Evolutionary conservation across 2,797 vertebrate species (phyloP), one percentile per base, ranked within the genome.

Genomic region (Natrix natrix): DNA sequence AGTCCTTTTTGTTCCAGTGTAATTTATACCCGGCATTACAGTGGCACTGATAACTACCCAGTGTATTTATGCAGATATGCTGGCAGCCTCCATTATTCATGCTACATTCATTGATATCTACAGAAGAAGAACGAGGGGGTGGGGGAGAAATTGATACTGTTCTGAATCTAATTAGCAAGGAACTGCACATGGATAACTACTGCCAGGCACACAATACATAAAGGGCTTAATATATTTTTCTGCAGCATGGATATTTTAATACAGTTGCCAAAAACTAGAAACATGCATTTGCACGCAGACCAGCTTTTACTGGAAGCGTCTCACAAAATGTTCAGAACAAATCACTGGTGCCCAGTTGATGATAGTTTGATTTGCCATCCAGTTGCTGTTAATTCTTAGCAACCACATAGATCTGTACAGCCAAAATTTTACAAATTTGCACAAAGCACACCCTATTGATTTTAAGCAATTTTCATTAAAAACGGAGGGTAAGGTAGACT

Each of bases 1-100:
- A 99, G 96, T 99, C 99, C 96, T 99, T 99, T 97, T 98, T 98
- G 98, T 99, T 99, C 99, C 99, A 99, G 97, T 99, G 99, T 32
- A 99, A 98, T 96, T 98, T 99, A 97, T 98, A 98, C 83, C 98
- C 98, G 0, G 98, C 96, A 69, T 97, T 98, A 96, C 99, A 99
- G 94, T 98, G 98, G 97, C 99, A 99, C 92, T 99, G 98, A 48
- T 98, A 99, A 96, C 98, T 97, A 92, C 99, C 99, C 94, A 96
- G 28, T 0, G 98, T 98, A 97, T 99, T 99, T 96, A 99, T 98
- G 96, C 99, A 99, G 74, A 97, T 96, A 93, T 99, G 98, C 92
- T 98, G 98, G 96, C 99, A 99, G n/a, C 99, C 99, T 37, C 99
- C 99, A 7, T 99, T 99, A 98, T 99, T 99, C 97, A 99, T 89